Evolutionary conservation across 53 echinoderm and acorn worm species (phyloP).

Genomic region (Apostichopus leukothele): DNA sequence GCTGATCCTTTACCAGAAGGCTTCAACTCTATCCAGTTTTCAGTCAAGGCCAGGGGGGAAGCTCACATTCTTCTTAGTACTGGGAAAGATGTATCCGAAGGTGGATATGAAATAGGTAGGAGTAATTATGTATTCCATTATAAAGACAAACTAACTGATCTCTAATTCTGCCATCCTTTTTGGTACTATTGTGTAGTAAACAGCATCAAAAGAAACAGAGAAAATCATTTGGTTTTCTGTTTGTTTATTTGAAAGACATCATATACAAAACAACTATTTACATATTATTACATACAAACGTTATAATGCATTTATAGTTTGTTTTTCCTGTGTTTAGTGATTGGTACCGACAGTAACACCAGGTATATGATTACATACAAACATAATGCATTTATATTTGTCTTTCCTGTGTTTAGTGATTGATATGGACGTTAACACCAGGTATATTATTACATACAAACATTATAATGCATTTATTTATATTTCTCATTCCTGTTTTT

Average conservation of each 20-base stretch:
- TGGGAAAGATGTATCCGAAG: neutral
- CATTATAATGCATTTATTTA: no score
- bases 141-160: neutral
- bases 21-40: neutral
- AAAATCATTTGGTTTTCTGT: neutral
- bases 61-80: conserved; percentile 24
- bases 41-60: conserved; percentile 7
- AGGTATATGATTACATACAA: no score
- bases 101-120: conserved; percentile 14
- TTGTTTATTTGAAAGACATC: no score
- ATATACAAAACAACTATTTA: no score
- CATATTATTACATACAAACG: no score
- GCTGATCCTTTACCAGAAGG: conserved; percentile 20
- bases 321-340: no score
- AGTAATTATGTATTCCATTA: neutral
- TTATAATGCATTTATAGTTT: no score
- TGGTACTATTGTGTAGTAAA: neutral
- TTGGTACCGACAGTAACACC: no score
- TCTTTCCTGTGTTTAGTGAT: no score
- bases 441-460: no score
- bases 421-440: no score
- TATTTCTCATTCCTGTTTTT: neutral
- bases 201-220: neutral
- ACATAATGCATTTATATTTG: no score
- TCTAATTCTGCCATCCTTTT: neutral